phyloP scores from a whole-genome alignment of 92 coral and sea anemone species.

The Parazoanthus atlanticus region DNA sequence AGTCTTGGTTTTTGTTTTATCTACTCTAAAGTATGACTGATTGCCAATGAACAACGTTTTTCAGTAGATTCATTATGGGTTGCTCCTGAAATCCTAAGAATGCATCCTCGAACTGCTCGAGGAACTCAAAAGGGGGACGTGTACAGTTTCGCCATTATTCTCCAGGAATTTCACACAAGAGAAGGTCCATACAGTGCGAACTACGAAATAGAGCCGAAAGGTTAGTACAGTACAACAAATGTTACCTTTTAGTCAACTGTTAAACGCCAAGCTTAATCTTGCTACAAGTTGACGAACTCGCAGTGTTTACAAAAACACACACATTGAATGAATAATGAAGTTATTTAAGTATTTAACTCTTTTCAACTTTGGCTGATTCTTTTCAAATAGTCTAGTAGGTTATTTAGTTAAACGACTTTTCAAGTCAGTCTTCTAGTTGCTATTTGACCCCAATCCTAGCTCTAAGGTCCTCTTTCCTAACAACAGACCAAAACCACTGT shows the following conservation, averaged over 20 bases:
- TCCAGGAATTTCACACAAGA: conserved; percentile 93
- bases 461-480: no score
- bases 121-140: conserved; percentile 95
- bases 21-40: neutral
- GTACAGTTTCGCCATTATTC: conserved; percentile 89
- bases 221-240: conserved; percentile 36
- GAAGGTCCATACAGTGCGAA: conserved; percentile 88
- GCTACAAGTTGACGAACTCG: no score
- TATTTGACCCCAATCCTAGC: no score
- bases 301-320: no score
- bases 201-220: conserved; percentile 69
- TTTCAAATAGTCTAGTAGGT: no score
- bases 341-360: no score
- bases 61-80: conserved; percentile 80
- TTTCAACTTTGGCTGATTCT: no score
- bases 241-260: neutral
- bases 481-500: no score
- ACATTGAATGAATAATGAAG: no score
- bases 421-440: no score
- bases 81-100: conserved; percentile 89
- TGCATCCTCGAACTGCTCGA: conserved; percentile 58
- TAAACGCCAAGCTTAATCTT: neutral
- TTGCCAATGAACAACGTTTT: neutral
- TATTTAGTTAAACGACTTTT: no score
- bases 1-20: neutral